Evolutionary conservation across 2,888 invertebrate genomes (phyloP).

Genomic region (Dynastes tityus): DNA sequence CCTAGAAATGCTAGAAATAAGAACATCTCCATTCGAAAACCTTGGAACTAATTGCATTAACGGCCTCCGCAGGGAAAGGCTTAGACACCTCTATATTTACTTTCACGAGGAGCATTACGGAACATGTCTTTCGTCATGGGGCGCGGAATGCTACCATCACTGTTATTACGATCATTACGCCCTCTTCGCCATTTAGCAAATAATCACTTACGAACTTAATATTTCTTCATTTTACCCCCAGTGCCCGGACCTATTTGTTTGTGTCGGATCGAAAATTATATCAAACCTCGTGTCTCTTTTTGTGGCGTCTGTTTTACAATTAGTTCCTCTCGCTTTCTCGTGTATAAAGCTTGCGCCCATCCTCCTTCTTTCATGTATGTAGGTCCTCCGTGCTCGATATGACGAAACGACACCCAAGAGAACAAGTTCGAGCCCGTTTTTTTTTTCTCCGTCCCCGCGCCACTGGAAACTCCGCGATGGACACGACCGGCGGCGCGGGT

Average conservation of each 20-base stretch:
- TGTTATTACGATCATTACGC: conserved; percentile 11
- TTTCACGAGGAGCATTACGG: no score
- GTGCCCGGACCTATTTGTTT: conserved; percentile 37
- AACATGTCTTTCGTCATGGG: neutral
- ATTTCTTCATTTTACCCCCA: conserved; percentile 31
- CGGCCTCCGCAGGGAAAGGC: no score
- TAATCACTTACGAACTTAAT: conserved; percentile 43
- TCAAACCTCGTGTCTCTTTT: conserved; percentile 12
- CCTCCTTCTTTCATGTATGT: neutral
- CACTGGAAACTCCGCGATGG: neutral
- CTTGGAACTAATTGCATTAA: no score
- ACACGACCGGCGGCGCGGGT: neutral
- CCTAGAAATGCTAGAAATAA: no score
- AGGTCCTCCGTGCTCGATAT: conserved; percentile 43
- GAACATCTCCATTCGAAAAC: no score
- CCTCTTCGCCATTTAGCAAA: conserved; percentile 27
- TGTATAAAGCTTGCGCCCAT: neutral
- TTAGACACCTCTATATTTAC: no score
- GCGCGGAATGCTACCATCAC: neutral
- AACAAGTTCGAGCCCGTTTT: conserved; percentile 30
- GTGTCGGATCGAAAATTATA: conserved; percentile 39
- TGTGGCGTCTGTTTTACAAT: neutral
- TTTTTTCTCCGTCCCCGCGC: conserved; percentile 2
- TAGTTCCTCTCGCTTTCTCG: neutral
- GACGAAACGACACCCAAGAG: conserved; percentile 45